These are phyloP conservation scores for Podotricha telesiphe DNA, from an alignment of 2,888 invertebrate species.

Conservation along the genomic window DNA sequence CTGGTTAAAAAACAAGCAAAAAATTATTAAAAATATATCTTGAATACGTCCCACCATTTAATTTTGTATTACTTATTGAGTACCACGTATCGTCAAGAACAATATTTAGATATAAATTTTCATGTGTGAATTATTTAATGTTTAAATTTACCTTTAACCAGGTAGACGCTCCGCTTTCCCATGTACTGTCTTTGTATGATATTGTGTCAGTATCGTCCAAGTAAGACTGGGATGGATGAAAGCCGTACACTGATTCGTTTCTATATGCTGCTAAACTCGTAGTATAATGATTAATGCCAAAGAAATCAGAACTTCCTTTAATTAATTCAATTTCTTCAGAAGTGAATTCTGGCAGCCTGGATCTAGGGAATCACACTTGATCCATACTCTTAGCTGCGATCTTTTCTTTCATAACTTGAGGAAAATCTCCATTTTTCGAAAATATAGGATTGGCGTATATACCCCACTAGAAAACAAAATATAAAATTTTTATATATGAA, in stretches of 20 bases:
- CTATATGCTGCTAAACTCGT: constrained; percentile 67
- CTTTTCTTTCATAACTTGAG: constrained; percentile 81
- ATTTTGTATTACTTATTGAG: too few relatives aligned
- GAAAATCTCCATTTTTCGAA: constrained; percentile 84
- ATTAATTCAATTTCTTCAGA: constrained; percentile 84
- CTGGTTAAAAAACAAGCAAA: constrained; percentile 42
- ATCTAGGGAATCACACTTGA: constrained; percentile 81
- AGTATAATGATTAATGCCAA: constrained; percentile 88
- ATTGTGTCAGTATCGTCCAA: constrained; percentile 48
- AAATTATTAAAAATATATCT: too few relatives aligned
- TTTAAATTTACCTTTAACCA: constrained; percentile 47
- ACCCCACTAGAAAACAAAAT: constrained; percentile 70
- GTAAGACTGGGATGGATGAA: constrained; percentile 49
- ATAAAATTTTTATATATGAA: not conserved
- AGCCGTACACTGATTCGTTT: constrained; percentile 52
- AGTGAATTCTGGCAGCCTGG: constrained; percentile 84
- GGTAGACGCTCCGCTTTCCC: constrained; percentile 48
- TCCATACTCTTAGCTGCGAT: constrained; percentile 80
- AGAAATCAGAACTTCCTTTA: constrained; percentile 85
- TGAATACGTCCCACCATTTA: too few relatives aligned
- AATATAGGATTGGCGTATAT: constrained; percentile 85
- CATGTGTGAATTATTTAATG: not conserved
- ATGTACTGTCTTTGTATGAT: constrained; percentile 47
- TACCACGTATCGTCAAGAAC: too few relatives aligned
- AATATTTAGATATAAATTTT: not conserved